Percentiles rank a stretch among this genome's conserved stretches.
These are phyloP conservation scores for Syngnathoides biaculeatus DNA, from an alignment of 2,113 vertebrate genomes.

Conservation along the genomic window DNA sequence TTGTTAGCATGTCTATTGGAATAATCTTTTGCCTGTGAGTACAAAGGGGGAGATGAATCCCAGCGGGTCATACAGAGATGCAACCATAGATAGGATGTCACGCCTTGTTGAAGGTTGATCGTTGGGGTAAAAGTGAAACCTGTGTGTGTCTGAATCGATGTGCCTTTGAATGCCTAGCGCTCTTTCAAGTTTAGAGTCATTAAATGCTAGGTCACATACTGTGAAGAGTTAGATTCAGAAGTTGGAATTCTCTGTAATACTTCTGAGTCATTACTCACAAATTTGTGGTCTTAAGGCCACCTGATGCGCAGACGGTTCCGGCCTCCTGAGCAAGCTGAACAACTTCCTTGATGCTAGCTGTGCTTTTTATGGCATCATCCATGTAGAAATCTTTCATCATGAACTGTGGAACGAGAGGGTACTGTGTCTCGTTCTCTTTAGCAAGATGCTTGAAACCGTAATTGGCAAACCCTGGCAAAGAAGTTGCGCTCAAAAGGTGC, in stretches of 20 bases:
- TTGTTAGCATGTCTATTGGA: not conserved
- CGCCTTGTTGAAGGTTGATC: no score
- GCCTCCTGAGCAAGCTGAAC: conserved; percentile 13
- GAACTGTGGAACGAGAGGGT: not conserved
- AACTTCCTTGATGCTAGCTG: not conserved
- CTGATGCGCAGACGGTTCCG: not conserved
- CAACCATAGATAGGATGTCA: no score
- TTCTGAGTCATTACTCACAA: no score
- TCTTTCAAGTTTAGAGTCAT: no score
- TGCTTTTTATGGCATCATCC: conserved; percentile 1
- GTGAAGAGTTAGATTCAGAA: no score
- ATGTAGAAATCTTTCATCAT: conserved; percentile 22
- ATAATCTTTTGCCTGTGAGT: not conserved
- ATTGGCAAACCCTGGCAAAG: conserved; percentile 14
- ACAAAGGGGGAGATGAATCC: conserved; percentile 10
- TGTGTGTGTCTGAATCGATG: no score
- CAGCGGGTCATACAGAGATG: not conserved
- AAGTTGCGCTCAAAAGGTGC: conserved; percentile 14
- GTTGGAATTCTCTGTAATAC: no score
- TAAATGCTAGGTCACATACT: no score
- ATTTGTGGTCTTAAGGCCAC: not conserved
- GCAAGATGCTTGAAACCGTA: conserved; percentile 15
- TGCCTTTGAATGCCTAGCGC: no score
- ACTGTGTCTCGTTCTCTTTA: not conserved
- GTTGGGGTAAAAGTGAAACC: no score